Evolutionary conservation across 1,140 invertebrate genomes (phyloP).

Genomic region (Platorchestia sp.): DNA sequence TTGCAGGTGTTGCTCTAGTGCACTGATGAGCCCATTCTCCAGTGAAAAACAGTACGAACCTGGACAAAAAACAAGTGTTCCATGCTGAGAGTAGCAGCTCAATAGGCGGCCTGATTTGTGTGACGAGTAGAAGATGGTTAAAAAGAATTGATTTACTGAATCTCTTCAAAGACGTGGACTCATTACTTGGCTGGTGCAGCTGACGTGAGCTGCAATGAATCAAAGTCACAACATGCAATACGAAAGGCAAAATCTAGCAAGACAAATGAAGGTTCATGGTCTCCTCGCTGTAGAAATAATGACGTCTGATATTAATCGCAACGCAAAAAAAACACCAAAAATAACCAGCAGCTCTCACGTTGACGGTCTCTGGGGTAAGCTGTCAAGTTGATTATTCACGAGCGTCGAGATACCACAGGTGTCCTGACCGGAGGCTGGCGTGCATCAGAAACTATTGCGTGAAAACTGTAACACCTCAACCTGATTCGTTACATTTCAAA

Average conservation of each 20-base stretch:
- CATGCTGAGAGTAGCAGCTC: background rate
- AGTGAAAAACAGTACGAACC: background rate
- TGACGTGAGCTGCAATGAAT: background rate
- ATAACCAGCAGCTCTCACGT: no score
- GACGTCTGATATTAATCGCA: background rate
- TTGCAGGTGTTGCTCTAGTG: constrained; percentile 1
- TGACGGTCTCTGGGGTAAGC: background rate
- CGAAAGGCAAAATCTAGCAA: background rate
- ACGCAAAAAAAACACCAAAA: background rate
- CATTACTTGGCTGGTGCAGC: background rate
- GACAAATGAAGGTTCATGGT: background rate
- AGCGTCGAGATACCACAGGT: background rate
- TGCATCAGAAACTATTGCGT: background rate
- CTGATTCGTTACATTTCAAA: no score
- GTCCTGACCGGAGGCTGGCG: background rate
- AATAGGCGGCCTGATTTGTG: constrained; percentile 23
- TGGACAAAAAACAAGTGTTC: constrained; percentile 38
- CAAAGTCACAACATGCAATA: background rate
- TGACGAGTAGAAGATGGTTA: background rate
- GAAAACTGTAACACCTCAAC: no score
- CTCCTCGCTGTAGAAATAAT: background rate
- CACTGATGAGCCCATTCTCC: constrained; percentile 43
- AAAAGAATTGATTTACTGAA: constrained; percentile 1
- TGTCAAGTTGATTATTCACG: background rate
- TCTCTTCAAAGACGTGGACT: background rate